Evolutionary conservation across 2,888 invertebrate genomes (phyloP).

Genomic region (Thera britannica): DNA sequence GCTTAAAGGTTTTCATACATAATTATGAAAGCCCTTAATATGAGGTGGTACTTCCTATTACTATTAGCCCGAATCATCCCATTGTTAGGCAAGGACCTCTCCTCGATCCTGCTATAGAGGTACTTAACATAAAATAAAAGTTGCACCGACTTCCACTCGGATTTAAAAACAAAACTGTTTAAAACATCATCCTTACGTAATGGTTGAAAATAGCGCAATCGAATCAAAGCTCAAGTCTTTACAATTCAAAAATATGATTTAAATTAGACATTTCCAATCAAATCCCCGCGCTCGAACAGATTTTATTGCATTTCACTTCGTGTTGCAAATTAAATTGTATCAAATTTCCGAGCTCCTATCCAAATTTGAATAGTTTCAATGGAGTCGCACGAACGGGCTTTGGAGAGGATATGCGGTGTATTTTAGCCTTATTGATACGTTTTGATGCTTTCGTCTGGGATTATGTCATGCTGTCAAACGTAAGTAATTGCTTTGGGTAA

Average conservation of each 20-base stretch:
- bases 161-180: too few relatives aligned
- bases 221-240: too few relatives aligned
- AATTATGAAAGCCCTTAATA: too few relatives aligned
- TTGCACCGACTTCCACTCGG: too few relatives aligned
- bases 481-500: constrained; percentile 12
- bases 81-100: too few relatives aligned
- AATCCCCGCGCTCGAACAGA: neutral
- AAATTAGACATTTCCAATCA: neutral
- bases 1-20: too few relatives aligned
- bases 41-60: too few relatives aligned
- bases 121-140: too few relatives aligned
- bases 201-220: too few relatives aligned
- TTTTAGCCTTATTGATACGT: constrained; percentile 3
- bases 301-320: constrained; percentile 6
- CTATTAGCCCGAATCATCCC: too few relatives aligned
- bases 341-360: constrained; percentile 2
- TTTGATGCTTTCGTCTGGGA: constrained; percentile 5
- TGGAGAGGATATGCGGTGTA: constrained; percentile 1
- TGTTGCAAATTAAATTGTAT: constrained; percentile 13
- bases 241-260: neutral
- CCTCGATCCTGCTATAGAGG: too few relatives aligned
- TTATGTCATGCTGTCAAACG: constrained; percentile 9
- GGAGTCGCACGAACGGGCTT: neutral
- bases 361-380: constrained; percentile 14
- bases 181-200: too few relatives aligned